Conservation (phyloP, 2,113 vertebrate species). For the Fregata magnificens region DNA sequence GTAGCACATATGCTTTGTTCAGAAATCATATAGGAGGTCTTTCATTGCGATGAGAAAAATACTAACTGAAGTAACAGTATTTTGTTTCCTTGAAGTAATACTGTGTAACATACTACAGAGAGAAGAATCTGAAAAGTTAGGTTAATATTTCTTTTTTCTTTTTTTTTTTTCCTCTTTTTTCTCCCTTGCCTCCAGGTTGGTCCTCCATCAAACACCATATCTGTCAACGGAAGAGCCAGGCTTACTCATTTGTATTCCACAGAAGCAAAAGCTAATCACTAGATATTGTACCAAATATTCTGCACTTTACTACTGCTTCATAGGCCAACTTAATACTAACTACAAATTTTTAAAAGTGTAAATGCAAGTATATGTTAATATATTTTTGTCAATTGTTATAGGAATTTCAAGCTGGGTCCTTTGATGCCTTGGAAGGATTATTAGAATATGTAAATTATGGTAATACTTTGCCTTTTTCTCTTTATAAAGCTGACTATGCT, state of each 20-base stretch:
- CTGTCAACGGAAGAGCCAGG: constrained; percentile 74
- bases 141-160: background rate
- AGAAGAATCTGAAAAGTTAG: background rate
- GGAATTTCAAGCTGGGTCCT: constrained; percentile 45
- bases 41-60: background rate
- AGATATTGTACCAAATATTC: constrained; percentile 37
- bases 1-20: background rate
- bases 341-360: constrained; percentile 61
- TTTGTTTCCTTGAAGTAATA: background rate
- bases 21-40: background rate
- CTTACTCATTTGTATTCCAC: constrained; percentile 49
- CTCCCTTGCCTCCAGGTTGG: constrained; percentile 61
- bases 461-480: constrained; percentile 62
- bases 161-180: background rate
- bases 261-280: constrained; percentile 60
- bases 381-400: constrained; percentile 64
- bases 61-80: constrained; percentile 21
- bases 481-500: constrained; percentile 70
- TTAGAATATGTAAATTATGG: constrained; percentile 74
- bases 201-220: constrained; percentile 72
- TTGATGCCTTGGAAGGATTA: constrained; percentile 66
- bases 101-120: background rate
- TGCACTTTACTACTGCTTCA: constrained; percentile 55
- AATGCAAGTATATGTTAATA: constrained; percentile 76
- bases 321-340: constrained; percentile 32